These are phyloP conservation scores for Haliclona indistincta DNA, from an alignment of 37 sponge, comb jelly and placozoan species.

Conservation along the genomic window DNA sequence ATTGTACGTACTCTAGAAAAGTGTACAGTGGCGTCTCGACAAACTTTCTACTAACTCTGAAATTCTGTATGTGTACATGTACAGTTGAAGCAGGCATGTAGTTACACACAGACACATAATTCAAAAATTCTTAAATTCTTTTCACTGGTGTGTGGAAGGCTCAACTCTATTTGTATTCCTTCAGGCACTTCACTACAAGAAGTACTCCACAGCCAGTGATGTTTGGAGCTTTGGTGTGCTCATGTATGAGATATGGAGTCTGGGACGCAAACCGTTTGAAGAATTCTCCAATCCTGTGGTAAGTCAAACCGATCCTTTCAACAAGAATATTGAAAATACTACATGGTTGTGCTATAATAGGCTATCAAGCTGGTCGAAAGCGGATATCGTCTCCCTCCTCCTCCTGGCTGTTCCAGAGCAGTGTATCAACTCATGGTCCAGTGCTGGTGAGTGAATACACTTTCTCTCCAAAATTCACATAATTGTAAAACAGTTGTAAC, in stretches of 20 bases:
- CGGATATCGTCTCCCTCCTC: slow-evolving; percentile 28
- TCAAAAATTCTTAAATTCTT: no score
- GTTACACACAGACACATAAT: no score
- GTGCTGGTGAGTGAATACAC: slow-evolving; percentile 8
- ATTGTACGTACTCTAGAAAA: no score
- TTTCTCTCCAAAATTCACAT: not conserved
- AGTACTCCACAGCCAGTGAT: slow-evolving; percentile 34
- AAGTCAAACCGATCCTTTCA: not conserved
- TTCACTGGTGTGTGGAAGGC: no score
- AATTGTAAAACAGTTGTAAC: no score
- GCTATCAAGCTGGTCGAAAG: not conserved
- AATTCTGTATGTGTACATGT: no score
- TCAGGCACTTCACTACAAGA: slow-evolving; percentile 39
- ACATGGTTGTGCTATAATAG: slow-evolving; percentile 1
- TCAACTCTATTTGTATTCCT: not conserved
- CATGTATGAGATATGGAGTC: slow-evolving; percentile 52
- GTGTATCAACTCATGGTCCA: slow-evolving; percentile 23
- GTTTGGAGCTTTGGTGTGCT: slow-evolving; percentile 50
- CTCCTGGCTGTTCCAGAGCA: slow-evolving; percentile 32
- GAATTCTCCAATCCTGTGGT: slow-evolving; percentile 3
- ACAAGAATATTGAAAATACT: not conserved
- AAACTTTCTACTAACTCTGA: no score
- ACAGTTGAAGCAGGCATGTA: no score
- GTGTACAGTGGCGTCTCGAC: no score
- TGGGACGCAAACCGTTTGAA: slow-evolving; percentile 41